Base-by-base conservation (phyloP, 1,140 invertebrate genomes). In the Stegodyphus dumicola region DNA sequence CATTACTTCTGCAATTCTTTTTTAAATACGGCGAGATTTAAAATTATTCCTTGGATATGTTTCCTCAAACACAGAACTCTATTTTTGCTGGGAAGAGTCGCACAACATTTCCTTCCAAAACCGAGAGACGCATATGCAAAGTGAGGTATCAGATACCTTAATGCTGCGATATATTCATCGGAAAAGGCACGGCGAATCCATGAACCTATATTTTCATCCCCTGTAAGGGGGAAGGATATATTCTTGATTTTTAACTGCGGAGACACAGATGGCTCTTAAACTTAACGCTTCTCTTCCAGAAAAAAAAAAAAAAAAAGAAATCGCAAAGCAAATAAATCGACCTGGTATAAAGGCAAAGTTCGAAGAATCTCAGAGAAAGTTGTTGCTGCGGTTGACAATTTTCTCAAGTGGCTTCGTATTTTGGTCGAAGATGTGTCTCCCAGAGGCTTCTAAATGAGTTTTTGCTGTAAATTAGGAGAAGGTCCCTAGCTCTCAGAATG, bases 241-340 rank as follows among this genome's bases (percentile, higher is more conserved):
- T 33, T 10, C 77, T 70, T 78, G 60, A 77, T 77, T 77, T 77
- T 60, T 78, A 54, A 65, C 18, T 69, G 18, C 48, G 49, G 10
- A 67, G 77, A 18, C 77, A 78, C 77, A 78, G 77, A 78, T 78
- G 77, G 65, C 77, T 78, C 77, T 78, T 78, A 78, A 78, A 78
- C 56, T 78, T 78, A 51, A 66, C 77, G 10, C 51, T 78, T 78
- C 69, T 78, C 56, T 69, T 18, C 11, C 33, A 33, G 33, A 33
- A 33, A 33, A 3, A 33, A 80, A 80, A 33, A 3, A 33, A 33
- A 33, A 3, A 33, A 80, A 80, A 71, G 60, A 80, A 67, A 80
- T 70, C 78, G 78, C 7, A 60, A 71, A 71, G 78, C 78, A 80
- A 80, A 80, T 71, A 80, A 80, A 80, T 71, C 66, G 67, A 71